Base-by-base conservation (phyloP, 2,113 vertebrate species). In the Rhinoderma darwinii region DNA sequence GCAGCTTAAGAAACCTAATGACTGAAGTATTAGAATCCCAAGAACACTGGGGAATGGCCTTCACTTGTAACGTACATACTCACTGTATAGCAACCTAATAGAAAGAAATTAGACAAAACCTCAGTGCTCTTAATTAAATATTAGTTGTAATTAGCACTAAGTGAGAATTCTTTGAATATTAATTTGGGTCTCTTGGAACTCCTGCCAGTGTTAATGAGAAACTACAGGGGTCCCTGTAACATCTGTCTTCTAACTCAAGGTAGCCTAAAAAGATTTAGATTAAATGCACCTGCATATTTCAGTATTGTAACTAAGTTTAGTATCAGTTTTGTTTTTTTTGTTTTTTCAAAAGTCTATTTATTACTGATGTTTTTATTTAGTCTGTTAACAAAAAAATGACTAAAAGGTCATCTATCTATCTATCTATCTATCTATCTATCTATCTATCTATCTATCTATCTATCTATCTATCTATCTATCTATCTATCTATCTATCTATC, bases 41-140 rank as follows among this genome's bases (percentile, higher is more conserved):
- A 7, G 20, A 85, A 74, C 72, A 77, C 83, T 63, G 41, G 73
- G 83, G 73, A 77, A 84, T 11, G 83, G 83, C 72, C 41, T 63
- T 84, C 70, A 84, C 72, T 61, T 84, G 83, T 84, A 84, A 44
- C 72, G 18, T 43, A 51, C 81, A 76, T 32, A 86, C 90, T 77
- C 51, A 35, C 88, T 74, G 73, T 0, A 0, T 91, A 88, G 89
- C 88, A 89, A 91, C 88, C 84, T 88, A n/a, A 86, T 82, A 77
- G 63, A 90, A 89, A 90, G 75, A 90, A 91, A 89, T 89, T 88
- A 90, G 91, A 82, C 75, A 66, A 44, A 92, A 92, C 88, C 92
- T 91, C 88, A 87, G 43, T 84, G 88, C 86, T 93, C 91, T 93
- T 94, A 96, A 95, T 96, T 94, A 95, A 96, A 92, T 94, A 93